Percentiles rank a stretch among this genome's conserved stretches.
Conservation (phyloP, 2,797 vertebrate species). For the Hybognathus amarus region DNA sequence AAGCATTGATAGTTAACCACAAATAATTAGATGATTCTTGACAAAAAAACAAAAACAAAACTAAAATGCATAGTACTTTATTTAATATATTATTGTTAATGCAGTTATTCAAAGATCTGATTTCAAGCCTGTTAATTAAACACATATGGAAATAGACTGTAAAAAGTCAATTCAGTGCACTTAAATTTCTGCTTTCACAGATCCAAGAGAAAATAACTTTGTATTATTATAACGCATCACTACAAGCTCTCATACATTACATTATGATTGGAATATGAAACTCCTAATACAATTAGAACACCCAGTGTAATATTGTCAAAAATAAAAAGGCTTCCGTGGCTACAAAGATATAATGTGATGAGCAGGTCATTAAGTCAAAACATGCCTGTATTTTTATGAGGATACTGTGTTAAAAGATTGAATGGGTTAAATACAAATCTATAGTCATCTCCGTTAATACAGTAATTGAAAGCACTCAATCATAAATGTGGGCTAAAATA, state of each 20-base stretch:
- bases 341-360: not conserved
- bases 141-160: constrained; percentile 7
- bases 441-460: constrained; percentile 3
- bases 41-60: not conserved
- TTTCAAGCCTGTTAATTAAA: constrained; percentile 2
- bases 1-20: constrained; percentile 50
- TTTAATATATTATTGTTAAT: constrained; percentile 30
- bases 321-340: not conserved
- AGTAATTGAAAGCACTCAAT: not conserved
- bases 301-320: not conserved
- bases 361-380: not conserved
- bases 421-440: not conserved
- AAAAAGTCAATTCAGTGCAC: constrained; percentile 13
- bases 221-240: not conserved
- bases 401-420: not conserved
- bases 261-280: not conserved
- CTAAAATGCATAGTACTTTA: constrained; percentile 28
- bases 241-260: not conserved
- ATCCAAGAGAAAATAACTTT: not conserved
- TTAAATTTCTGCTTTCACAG: not conserved
- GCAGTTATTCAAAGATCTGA: not conserved
- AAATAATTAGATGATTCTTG: constrained; percentile 56
- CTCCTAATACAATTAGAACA: not conserved
- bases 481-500: not conserved
- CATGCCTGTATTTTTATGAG: not conserved